These are phyloP conservation scores for Bombus fervidus DNA, from an alignment of 1,140 invertebrate species.

Conservation along the genomic window DNA sequence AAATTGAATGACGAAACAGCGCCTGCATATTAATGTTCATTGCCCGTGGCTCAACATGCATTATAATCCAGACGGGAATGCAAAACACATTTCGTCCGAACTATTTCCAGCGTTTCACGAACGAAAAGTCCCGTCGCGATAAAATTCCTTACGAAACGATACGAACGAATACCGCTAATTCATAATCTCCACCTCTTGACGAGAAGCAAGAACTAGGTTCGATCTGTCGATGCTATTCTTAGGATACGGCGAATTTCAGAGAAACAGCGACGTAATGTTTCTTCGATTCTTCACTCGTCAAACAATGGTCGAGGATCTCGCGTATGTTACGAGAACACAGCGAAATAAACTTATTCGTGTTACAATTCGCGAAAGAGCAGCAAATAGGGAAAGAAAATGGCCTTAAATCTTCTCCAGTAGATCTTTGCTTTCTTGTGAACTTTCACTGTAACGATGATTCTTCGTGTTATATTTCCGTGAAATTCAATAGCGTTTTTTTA, in stretches of 20 bases:
- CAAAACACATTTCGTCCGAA: constrained; percentile 1
- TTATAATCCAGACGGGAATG: constrained; percentile 20
- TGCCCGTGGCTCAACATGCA: constrained; percentile 38
- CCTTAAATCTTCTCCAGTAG: not conserved
- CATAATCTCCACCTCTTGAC: not conserved
- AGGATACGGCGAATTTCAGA: not conserved
- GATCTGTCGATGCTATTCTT: not conserved
- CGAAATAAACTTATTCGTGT: not conserved
- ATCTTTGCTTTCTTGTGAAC: not conserved
- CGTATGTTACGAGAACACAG: not conserved
- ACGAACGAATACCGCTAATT: not conserved
- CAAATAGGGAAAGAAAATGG: constrained; percentile 19
- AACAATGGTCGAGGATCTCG: not conserved
- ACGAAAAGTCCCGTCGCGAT: constrained; percentile 17
- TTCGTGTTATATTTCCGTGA: not conserved
- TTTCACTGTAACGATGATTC: not conserved
- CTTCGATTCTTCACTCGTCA: not conserved
- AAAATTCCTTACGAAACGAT: constrained; percentile 37
- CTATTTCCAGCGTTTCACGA: constrained; percentile 15
- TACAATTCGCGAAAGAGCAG: constrained; percentile 17
- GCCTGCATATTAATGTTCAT: constrained; percentile 42
- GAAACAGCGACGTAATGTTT: not conserved
- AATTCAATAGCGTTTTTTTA: not conserved
- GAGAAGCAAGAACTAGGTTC: not conserved
- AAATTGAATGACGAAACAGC: constrained; percentile 50